phyloP scores from a whole-genome alignment of 2,888 invertebrate species.

The Cybosia mesomella region DNA sequence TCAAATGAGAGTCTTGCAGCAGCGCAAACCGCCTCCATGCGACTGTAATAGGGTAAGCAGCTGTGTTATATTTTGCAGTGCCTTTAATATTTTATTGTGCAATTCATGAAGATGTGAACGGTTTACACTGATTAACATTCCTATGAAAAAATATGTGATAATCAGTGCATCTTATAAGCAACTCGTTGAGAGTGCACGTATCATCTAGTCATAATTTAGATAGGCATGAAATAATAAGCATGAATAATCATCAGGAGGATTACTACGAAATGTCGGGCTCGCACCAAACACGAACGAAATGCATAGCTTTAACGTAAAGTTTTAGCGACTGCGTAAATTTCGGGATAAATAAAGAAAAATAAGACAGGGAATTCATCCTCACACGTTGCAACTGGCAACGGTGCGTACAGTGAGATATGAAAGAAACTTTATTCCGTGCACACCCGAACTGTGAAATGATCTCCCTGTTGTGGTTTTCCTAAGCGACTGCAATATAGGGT shows the following conservation, averaged over 20 bases:
- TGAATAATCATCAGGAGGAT: conserved; percentile 20
- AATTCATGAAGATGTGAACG: conserved; percentile 44
- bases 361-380: too few species aligned
- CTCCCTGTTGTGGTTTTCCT: too few species aligned
- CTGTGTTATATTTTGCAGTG: conserved; percentile 64
- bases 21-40: conserved; percentile 9
- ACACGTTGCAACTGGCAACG: too few species aligned
- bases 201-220: conserved; percentile 61
- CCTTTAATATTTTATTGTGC: conserved; percentile 59
- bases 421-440: too few species aligned
- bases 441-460: too few species aligned
- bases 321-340: too few species aligned
- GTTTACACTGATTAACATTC: conserved; percentile 54
- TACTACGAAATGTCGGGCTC: not conserved
- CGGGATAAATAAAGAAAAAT: too few species aligned
- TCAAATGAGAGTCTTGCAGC: not conserved
- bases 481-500: too few species aligned
- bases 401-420: too few species aligned
- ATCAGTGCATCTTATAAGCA: conserved; percentile 49
- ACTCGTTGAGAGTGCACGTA: conserved; percentile 36
- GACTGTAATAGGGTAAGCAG: conserved; percentile 50
- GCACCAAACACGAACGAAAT: too few species aligned
- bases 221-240: conserved; percentile 48
- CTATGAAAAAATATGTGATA: conserved; percentile 48
- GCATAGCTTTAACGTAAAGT: too few species aligned